Base-by-base conservation (phyloP, 2,113 vertebrate genomes). In the Epinephelus cyanopodus region DNA sequence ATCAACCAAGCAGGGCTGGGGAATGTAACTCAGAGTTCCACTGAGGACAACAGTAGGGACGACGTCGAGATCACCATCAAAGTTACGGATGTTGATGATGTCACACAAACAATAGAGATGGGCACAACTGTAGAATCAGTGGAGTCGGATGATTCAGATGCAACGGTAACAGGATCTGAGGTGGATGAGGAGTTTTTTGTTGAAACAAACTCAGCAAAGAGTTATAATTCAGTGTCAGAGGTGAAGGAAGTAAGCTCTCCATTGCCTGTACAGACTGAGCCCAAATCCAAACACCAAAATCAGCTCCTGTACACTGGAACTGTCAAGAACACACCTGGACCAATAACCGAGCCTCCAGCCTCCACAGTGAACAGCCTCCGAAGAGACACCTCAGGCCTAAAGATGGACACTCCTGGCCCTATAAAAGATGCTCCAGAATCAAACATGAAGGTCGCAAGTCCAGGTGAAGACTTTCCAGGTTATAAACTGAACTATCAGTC, bases 101-200 rank as follows among this genome's bases (percentile, higher is more conserved):
- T 87, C 77, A 87, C 80, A 33, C 57, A 87, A 73, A 85, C 77
- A 3, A 14, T 70, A 6, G 86, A 90, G 42, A 47, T 1, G 2
- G 77, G 23, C 23, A 61, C 79, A 42, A 65, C 69, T 0, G 62
- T 37, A 3, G 89, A 92, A 25, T 71, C 58, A 4, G 68, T 76
- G 8, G 85, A 92, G 37, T 94, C 92, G 0, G 93, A 92, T 0
- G 90, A 94, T 68, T 94, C 94, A 0, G 93, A 94, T 62, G 53
- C 82, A 21, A 95, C 93, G 0, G 68, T 93, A 23, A 92, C 91
- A 14, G 92, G 89, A 29, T 93, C 92, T 0, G 92, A 93, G 23
- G 79, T 81, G 29, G 90, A 92, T 0, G 83, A 39, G n/a, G 90
- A 93, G 39, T 4, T 58, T 73, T 73, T 66, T 13, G 53, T 79